These are phyloP conservation scores for Enteromius argenteus DNA, from an alignment of 2,797 vertebrate genomes.

Conservation along the genomic window DNA sequence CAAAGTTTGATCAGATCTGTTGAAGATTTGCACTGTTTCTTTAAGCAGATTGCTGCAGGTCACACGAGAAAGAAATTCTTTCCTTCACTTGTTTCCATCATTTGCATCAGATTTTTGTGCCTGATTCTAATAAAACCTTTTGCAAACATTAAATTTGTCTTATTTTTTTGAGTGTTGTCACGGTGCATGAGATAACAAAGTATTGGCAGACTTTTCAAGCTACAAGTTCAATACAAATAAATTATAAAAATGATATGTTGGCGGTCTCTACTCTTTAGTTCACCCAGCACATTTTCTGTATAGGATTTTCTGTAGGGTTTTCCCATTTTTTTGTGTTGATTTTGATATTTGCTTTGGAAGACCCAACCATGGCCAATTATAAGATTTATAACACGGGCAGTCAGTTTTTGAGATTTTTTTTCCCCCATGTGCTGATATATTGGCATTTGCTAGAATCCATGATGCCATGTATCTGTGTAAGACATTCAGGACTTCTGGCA, in stretches of 20 bases:
- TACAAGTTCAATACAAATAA: not conserved
- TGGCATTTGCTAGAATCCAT: not conserved
- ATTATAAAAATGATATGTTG: not conserved
- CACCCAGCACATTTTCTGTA: not conserved
- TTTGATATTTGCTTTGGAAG: not conserved
- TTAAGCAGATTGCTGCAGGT: not conserved
- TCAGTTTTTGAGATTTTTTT: not conserved
- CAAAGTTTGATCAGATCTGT: not conserved
- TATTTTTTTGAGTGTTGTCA: not conserved
- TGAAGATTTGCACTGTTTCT: not conserved
- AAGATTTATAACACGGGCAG: not conserved
- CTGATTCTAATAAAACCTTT: constrained; percentile 56
- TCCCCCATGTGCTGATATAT: not conserved
- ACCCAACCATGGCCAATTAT: not conserved
- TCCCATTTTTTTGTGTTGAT: not conserved
- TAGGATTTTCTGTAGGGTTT: too few species aligned
- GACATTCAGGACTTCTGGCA: not conserved
- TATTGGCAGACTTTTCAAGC: not conserved
- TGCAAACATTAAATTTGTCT: not conserved
- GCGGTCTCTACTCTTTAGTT: not conserved
- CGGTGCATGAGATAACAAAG: not conserved
- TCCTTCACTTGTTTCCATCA: constrained; percentile 11
- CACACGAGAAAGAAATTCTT: not conserved
- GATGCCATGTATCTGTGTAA: not conserved
- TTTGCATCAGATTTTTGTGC: constrained; percentile 41